phyloP scores from a whole-genome alignment of 2,113 vertebrate species.

The Rhabdomys dilectus region DNA sequence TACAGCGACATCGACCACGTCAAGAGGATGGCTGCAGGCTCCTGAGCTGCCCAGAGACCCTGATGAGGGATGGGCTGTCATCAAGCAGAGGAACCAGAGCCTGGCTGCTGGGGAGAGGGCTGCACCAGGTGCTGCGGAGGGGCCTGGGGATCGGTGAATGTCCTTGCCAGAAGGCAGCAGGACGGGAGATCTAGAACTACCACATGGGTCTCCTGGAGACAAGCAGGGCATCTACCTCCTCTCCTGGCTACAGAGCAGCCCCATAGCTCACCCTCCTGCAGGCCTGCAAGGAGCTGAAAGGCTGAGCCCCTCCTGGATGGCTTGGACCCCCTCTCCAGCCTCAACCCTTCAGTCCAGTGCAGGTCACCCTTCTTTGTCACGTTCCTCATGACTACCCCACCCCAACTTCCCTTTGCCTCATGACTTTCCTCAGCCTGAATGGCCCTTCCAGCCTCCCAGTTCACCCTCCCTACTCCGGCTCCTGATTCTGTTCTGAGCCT shows the following conservation, averaged over 20 bases:
- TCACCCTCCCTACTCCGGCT: background rate
- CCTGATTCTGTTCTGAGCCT: background rate
- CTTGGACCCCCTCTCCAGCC: background rate
- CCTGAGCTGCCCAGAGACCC: slow-evolving; percentile 57
- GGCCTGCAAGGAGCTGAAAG: background rate
- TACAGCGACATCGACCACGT: slow-evolving; percentile 69
- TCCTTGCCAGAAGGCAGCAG: slow-evolving; percentile 66
- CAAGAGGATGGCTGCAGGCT: slow-evolving; percentile 70
- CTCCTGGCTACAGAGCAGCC: background rate
- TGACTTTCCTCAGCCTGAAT: background rate
- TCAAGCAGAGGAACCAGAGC: background rate
- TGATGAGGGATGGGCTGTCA: slow-evolving; percentile 80
- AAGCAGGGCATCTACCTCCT: background rate
- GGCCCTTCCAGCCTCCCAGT: accelerated
- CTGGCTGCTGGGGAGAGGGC: background rate
- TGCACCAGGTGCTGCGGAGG: background rate
- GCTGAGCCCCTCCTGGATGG: background rate
- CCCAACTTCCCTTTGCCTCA: background rate
- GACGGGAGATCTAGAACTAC: background rate
- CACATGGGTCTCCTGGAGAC: accelerated
- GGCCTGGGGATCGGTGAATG: background rate
- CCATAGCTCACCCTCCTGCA: background rate
- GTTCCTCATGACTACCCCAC: background rate
- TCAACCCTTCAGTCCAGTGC: background rate
- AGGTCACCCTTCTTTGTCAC: accelerated